Base-by-base conservation (phyloP, 1,140 invertebrate genomes). In the Pseudomyrmex pallidus region DNA sequence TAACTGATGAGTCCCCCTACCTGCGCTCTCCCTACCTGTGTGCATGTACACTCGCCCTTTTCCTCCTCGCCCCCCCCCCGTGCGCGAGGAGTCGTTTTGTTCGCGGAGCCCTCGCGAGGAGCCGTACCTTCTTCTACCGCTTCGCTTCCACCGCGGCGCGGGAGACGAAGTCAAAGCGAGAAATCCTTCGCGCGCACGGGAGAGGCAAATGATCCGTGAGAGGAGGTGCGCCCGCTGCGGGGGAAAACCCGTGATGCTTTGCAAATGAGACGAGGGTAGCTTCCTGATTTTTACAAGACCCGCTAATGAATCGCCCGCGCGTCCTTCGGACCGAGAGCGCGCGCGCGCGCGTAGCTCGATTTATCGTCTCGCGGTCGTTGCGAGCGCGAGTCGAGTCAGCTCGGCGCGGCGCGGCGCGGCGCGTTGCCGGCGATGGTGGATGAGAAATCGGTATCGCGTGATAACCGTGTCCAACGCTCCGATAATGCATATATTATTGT, bases 1-100 rank as follows among this genome's bases (percentile, higher is more conserved):
- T 89, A 92, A 91, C 90, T 90, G 89, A 90, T 90, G 91, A 90
- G 90, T 87, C 85, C 78, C 77, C 85, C 85, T 72, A 73, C 85
- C 84, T 73, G 62, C 61, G 35, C 59, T 67, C 84, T 78, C 70
- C 57, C 83, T 83, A 68, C 57, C 20, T 35, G 35, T 35, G 35
- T 35, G 35, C 35, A 35, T 59, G 66, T 25, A 25, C n/a, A 17
- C 17, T 1, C 15, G 56, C n/a, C 50, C 35, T 35, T 35, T 35
- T 7, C 35, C 25, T 25, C 35, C 35, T 35, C 35, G 35, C 35
- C 44, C 15, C 8, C 12, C n/a, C 62, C 22, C 46, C 46, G 50
- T 15, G n/a, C 57, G 57, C 48, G 46, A 25, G 25, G 52, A 35
- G 5, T 62, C 59, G 59, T 72, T 84, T 70, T 25, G 44, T 61